Conservation (phyloP, 1,140 invertebrate species). For the Samia ricini region DNA sequence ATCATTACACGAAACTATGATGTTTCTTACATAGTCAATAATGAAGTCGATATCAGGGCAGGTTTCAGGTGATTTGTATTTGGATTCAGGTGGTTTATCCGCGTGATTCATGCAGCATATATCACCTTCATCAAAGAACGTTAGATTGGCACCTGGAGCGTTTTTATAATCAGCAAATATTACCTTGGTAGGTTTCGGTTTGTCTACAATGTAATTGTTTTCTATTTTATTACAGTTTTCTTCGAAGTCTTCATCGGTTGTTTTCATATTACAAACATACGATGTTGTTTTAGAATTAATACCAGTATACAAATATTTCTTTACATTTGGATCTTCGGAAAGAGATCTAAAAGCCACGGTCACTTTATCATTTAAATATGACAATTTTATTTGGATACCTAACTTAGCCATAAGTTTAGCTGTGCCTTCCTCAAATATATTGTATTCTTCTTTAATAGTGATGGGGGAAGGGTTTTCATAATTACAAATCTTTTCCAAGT, state of each 20-base stretch:
- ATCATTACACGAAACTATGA: conserved; percentile 69
- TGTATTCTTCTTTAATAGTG: conserved; percentile 58
- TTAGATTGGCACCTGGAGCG: conserved; percentile 56
- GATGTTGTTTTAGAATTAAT: conserved; percentile 71
- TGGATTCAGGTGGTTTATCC: conserved; percentile 61
- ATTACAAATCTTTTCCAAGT: conserved; percentile 51
- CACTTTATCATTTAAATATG: conserved; percentile 57
- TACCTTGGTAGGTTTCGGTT: conserved; percentile 45
- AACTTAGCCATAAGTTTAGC: conserved; percentile 65
- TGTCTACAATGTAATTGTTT: conserved; percentile 59
- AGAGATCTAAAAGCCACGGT: conserved; percentile 59
- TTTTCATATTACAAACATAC: conserved; percentile 66
- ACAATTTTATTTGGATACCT: conserved; percentile 59
- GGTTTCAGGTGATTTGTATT: conserved; percentile 51
- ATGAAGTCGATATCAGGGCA: conserved; percentile 61
- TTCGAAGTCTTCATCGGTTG: conserved; percentile 55
- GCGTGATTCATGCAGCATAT: conserved; percentile 62
- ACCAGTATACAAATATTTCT: conserved; percentile 66
- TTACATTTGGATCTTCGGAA: conserved; percentile 62
- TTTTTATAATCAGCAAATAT: conserved; percentile 65
- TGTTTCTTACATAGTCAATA: conserved; percentile 64
- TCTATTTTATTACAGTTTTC: conserved; percentile 61
- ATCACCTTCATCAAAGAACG: conserved; percentile 56
- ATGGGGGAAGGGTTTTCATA: conserved; percentile 42
- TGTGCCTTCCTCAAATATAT: conserved; percentile 63